Evolutionary conservation across 2,797 vertebrate genomes (phyloP).

Genomic region (Oreochromis grahami): DNA sequence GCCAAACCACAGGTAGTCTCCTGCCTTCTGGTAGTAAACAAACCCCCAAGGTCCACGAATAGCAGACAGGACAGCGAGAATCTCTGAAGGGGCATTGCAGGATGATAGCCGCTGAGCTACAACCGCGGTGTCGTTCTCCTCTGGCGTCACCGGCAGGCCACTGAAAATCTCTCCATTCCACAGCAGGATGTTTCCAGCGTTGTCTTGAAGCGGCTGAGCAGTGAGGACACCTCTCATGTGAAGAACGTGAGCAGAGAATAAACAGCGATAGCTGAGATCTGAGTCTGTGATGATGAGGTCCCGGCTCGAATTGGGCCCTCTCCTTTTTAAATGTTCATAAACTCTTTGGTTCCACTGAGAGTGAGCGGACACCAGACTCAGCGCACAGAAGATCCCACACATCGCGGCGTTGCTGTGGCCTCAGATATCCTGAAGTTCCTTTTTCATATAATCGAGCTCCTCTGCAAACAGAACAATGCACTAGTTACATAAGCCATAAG

Average conservation of each 20-base stretch:
- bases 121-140: slow-evolving; percentile 85
- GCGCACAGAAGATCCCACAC: slow-evolving; percentile 91
- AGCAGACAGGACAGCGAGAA: slow-evolving; percentile 78
- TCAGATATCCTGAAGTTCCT: slow-evolving; percentile 84
- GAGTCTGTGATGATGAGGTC: slow-evolving; percentile 56
- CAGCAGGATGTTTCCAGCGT: slow-evolving; percentile 80
- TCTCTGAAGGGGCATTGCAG: slow-evolving; percentile 69
- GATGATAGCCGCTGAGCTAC: slow-evolving; percentile 74
- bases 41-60: slow-evolving; percentile 89
- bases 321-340: slow-evolving; percentile 68
- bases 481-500: too few species aligned
- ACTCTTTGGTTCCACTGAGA: slow-evolving; percentile 44
- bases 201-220: slow-evolving; percentile 85
- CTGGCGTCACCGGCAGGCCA: slow-evolving; percentile 74
- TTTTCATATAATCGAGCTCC: slow-evolving; percentile 84
- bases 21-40: slow-evolving; percentile 85
- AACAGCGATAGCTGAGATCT: slow-evolving; percentile 65
- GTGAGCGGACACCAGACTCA: slow-evolving; percentile 66
- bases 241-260: slow-evolving; percentile 91
- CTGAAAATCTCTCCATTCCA: slow-evolving; percentile 96
- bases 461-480: slow-evolving; percentile 64
- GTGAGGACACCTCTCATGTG: slow-evolving; percentile 86
- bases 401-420: slow-evolving; percentile 58
- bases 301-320: slow-evolving; percentile 81
- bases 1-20: slow-evolving; percentile 89